A percentile compares a stretch with the other conserved stretches of the same genome.
These are phyloP conservation scores for Elephas maximus DNA, from an alignment of 2,113 vertebrate genomes.

Conservation along the genomic window DNA sequence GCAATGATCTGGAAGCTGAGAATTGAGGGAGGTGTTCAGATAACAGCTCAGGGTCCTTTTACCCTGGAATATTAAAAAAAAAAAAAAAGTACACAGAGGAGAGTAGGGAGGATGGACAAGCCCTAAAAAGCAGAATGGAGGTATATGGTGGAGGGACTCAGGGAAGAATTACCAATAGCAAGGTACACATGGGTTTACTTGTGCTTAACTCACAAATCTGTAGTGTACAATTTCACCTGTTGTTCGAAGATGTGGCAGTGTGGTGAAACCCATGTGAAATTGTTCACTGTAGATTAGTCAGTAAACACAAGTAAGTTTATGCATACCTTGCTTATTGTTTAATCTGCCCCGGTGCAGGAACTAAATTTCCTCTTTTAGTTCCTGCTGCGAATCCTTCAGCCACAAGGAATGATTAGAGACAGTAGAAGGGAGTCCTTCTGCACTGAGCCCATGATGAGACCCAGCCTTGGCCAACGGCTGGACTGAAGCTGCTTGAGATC, in stretches of 20 bases:
- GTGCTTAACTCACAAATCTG: too few relatives aligned
- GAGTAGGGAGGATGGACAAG: neutral
- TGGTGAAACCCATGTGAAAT: too few relatives aligned
- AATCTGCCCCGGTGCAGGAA: too few relatives aligned
- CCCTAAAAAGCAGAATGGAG: neutral
- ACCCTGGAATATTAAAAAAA: neutral
- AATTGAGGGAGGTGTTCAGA: neutral
- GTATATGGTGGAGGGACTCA: too few relatives aligned
- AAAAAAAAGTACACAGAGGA: too few relatives aligned
- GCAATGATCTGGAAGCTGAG: neutral
- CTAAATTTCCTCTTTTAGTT: neutral
- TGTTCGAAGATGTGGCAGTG: too few relatives aligned
- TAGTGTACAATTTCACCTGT: too few relatives aligned
- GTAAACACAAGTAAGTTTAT: too few relatives aligned
- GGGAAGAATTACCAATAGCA: too few relatives aligned
- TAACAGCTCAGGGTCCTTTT: neutral
- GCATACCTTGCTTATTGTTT: too few relatives aligned
- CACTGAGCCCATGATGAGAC: neutral
- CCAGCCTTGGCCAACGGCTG: neutral
- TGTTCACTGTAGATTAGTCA: too few relatives aligned
- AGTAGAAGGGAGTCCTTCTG: neutral
- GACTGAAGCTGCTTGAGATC: accelerated
- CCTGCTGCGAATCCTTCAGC: neutral
- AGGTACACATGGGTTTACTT: too few relatives aligned
- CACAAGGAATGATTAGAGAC: neutral